phyloP scores from a whole-genome alignment of 2,888 invertebrate genomes.

The Balanococcus diminutus region DNA sequence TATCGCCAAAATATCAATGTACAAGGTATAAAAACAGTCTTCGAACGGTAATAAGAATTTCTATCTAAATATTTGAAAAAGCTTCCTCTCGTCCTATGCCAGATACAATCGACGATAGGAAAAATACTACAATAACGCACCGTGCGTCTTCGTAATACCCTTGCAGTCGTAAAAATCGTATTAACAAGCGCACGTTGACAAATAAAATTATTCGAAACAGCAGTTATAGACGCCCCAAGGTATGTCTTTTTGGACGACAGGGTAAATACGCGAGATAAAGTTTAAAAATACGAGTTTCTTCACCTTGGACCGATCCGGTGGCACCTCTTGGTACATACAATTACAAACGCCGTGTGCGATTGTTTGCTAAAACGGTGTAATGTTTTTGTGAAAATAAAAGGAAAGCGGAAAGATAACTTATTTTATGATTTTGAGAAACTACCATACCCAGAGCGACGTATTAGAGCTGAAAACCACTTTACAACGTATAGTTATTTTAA shows the following conservation, averaged over 20 bases:
- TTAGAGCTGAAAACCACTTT: slow-evolving; percentile 50
- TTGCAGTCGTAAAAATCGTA: slow-evolving; percentile 34
- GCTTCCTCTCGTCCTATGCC: not conserved
- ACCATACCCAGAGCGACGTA: too few relatives aligned
- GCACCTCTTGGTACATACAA: not conserved
- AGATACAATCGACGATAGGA: not conserved
- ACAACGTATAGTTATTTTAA: slow-evolving; percentile 48
- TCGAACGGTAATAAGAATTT: not conserved
- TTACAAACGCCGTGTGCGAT: slow-evolving; percentile 26
- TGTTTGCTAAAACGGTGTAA: slow-evolving; percentile 3
- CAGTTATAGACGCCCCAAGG: not conserved
- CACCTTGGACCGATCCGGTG: not conserved
- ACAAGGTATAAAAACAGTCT: not conserved
- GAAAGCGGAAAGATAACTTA: slow-evolving; percentile 36
- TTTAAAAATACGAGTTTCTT: slow-evolving; percentile 7
- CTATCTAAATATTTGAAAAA: not conserved
- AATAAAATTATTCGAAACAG: slow-evolving; percentile 12
- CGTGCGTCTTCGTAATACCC: not conserved
- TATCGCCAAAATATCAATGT: not conserved
- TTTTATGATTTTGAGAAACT: slow-evolving; percentile 46
- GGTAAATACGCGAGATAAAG: too few relatives aligned
- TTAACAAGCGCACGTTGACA: slow-evolving; percentile 40
- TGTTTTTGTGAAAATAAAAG: not conserved
- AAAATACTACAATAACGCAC: not conserved
- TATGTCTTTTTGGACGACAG: not conserved